phyloP scores from a whole-genome alignment of 1,140 invertebrate genomes.

The Amyelois transitella region DNA sequence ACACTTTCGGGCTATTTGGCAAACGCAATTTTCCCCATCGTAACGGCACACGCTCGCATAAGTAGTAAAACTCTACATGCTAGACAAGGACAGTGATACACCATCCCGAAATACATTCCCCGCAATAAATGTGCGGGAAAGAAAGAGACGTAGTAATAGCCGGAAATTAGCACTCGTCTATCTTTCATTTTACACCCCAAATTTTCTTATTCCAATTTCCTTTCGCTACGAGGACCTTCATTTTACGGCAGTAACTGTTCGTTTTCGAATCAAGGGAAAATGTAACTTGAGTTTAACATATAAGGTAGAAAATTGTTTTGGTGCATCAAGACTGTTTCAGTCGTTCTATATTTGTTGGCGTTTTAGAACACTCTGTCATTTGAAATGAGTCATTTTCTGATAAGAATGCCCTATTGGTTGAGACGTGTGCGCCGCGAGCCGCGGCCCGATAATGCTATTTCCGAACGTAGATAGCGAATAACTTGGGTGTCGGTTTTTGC shows the following conservation, averaged over 20 bases:
- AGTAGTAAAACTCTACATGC: constrained; percentile 33
- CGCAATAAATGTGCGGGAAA: constrained; percentile 65
- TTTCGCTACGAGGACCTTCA: constrained; percentile 51
- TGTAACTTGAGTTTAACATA: constrained; percentile 6
- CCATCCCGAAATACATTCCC: constrained; percentile 33
- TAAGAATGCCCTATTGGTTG: constrained; percentile 73
- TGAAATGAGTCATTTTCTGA: constrained; percentile 75
- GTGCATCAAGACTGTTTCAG: constrained; percentile 14
- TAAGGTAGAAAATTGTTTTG: constrained; percentile 29
- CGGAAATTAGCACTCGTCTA: constrained; percentile 74
- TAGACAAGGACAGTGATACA: constrained; percentile 58
- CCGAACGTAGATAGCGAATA: constrained; percentile 67
- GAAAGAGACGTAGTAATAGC: constrained; percentile 72
- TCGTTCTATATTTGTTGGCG: constrained; percentile 34
- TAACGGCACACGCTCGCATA: constrained; percentile 30
- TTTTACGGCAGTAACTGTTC: constrained; percentile 35
- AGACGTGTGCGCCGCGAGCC: constrained; percentile 64
- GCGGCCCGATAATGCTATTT: constrained; percentile 66
- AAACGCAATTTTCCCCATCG: constrained; percentile 9
- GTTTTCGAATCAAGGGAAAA: constrained; percentile 5
- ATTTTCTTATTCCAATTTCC: constrained; percentile 75
- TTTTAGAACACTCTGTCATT: constrained; percentile 73
- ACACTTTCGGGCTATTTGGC: neutral
- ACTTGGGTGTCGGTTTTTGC: constrained; percentile 67
- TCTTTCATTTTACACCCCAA: constrained; percentile 75